A percentile compares a stretch with the other conserved stretches of the same genome.
Conservation (phyloP, 2,888 invertebrate genomes). For the Drosophila macrospina region DNA sequence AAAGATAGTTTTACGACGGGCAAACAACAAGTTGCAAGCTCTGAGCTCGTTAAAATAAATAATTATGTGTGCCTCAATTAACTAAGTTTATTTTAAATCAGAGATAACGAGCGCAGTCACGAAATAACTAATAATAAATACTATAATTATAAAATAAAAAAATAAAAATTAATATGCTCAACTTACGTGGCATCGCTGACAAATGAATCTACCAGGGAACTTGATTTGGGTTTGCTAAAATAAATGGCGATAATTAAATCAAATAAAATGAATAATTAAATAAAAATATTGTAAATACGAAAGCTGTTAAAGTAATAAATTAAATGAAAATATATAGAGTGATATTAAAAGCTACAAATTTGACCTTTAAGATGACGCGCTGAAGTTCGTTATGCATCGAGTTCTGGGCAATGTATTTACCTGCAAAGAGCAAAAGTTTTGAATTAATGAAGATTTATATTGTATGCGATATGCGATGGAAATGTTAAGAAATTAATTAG, state of each 20-base stretch:
- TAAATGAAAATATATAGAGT: background rate
- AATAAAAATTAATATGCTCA: constrained; percentile 28
- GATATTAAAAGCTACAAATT: background rate
- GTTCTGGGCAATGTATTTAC: constrained; percentile 45
- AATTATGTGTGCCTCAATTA: constrained; percentile 1
- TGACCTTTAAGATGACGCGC: constrained; percentile 32
- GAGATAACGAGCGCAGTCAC: too few relatives aligned
- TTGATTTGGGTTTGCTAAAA: constrained; percentile 71
- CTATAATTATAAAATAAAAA: constrained; percentile 14
- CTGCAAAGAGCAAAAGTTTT: constrained; percentile 58
- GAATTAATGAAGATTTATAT: constrained; percentile 71
- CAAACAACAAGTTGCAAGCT: constrained; percentile 16
- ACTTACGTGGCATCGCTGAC: constrained; percentile 82
- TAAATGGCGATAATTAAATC: constrained; percentile 33
- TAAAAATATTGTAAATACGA: background rate
- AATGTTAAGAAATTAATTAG: constrained; percentile 70
- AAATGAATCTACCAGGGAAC: constrained; percentile 79
- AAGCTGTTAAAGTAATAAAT: background rate
- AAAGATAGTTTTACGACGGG: constrained; percentile 17
- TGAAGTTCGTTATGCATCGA: constrained; percentile 8
- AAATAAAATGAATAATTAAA: constrained; percentile 15
- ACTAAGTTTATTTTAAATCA: background rate
- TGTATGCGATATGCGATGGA: constrained; percentile 42
- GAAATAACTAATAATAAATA: background rate
- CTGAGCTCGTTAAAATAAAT: background rate